Conservation (phyloP, 2,113 vertebrate species). For the Scartelaos histophorus region DNA sequence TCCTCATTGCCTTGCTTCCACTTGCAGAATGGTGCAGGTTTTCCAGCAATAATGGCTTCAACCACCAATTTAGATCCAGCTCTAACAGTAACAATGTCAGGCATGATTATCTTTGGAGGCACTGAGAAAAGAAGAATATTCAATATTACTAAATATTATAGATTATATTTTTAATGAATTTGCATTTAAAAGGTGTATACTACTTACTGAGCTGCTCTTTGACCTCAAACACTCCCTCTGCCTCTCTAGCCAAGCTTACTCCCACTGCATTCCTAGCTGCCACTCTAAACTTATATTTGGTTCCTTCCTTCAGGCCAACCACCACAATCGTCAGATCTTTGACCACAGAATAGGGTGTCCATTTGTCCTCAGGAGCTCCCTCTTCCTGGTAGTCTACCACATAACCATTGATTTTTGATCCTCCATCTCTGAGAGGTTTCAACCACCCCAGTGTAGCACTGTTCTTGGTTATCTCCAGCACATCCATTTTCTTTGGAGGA, state of each 20-base stretch:
- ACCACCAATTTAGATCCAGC: constrained; percentile 92
- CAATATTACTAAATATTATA: not conserved
- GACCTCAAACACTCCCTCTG: constrained; percentile 91
- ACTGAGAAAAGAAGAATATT: constrained; percentile 72
- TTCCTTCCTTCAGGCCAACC: constrained; percentile 93
- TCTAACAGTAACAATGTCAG: constrained; percentile 86
- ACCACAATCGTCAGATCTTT: constrained; percentile 95
- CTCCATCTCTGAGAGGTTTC: constrained; percentile 92
- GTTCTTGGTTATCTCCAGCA: constrained; percentile 92
- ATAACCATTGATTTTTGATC: constrained; percentile 94
- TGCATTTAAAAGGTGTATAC: not conserved
- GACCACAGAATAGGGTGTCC: constrained; percentile 94
- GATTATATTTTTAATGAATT: not conserved
- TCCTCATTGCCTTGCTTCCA: constrained; percentile 90
- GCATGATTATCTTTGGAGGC: constrained; percentile 92
- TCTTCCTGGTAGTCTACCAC: constrained; percentile 91
- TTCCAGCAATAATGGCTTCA: constrained; percentile 92
- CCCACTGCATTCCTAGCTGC: constrained; percentile 93
- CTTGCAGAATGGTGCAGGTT: constrained; percentile 87
- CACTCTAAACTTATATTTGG: constrained; percentile 95
- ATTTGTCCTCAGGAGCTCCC: constrained; percentile 84
- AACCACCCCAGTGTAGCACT: constrained; percentile 92
- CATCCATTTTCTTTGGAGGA: constrained; percentile 95
- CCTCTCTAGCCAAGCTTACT: constrained; percentile 88
- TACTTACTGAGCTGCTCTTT: constrained; percentile 97